These are phyloP conservation scores for Aphrophora alni DNA, from an alignment of 2,888 invertebrate genomes.

Conservation along the genomic window DNA sequence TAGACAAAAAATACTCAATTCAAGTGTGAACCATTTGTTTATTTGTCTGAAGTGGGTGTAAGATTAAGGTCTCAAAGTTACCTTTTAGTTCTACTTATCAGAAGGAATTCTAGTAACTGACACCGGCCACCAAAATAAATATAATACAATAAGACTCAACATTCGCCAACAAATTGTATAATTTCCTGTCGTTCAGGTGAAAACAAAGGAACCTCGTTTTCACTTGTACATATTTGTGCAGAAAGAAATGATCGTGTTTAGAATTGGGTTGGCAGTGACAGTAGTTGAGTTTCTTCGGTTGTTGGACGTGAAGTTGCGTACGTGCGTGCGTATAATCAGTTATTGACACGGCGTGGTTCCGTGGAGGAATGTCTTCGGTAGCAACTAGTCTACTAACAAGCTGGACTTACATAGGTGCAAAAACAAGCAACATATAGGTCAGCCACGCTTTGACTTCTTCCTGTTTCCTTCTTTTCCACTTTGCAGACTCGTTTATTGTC, in stretches of 20 bases:
- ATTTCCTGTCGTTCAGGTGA: neutral
- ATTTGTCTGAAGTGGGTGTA: no score
- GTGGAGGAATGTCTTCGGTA: neutral
- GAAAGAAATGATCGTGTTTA: neutral
- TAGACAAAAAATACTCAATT: no score
- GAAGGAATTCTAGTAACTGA: neutral
- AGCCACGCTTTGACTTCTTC: neutral
- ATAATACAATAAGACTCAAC: neutral
- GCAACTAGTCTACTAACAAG: neutral
- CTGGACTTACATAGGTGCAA: neutral
- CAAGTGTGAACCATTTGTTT: no score
- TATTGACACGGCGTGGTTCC: neutral
- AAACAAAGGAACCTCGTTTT: neutral
- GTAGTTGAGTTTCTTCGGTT: neutral
- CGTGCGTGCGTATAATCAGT: neutral
- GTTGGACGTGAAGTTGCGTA: neutral
- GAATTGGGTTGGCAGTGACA: slow-evolving; percentile 6
- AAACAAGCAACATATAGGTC: neutral
- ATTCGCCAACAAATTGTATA: neutral
- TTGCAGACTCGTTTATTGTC: no score
- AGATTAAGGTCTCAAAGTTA: no score
- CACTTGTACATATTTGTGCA: slow-evolving; percentile 9
- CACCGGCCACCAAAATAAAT: neutral
- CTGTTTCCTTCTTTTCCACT: neutral
- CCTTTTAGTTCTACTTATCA: no score